Evolutionary conservation across 2,888 invertebrate species (phyloP), one percentile per base, ranked within the genome.

Genomic region (Laspeyria flexula): DNA sequence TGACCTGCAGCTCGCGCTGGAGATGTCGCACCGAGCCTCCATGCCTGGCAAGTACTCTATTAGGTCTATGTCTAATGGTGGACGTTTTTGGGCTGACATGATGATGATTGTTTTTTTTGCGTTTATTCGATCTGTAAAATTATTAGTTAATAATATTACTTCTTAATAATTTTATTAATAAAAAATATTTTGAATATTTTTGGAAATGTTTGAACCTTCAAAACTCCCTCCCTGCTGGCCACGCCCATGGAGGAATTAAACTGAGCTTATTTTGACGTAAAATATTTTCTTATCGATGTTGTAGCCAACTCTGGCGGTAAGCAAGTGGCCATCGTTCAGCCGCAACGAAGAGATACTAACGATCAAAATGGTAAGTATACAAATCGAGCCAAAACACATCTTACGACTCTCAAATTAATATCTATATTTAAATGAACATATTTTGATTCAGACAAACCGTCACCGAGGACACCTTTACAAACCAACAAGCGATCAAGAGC

Each of bases 281-380:
- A n/a, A n/a, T n/a, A n/a, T n/a, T n/a, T n/a, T n/a, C n/a, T n/a
- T n/a, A n/a, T n/a, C n/a, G n/a, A n/a, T n/a, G n/a, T 42, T 11
- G 21, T 43, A 78, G 81, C 73, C 1, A 66, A 70, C 38, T 65
- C 79, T 0, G 83, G 84, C 11, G 85, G 83, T 4, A 88, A 88
- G 56, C 92, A 92, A 57, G 90, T 92, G 45, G 92, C 92, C 3
- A 79, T 92, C 7, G 92, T 92, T 30, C 92, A 91, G 62, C 92
- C 92, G 0, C 91, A 89, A 58, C 67, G 91, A 25, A 67, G 92
- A 49, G 85, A 85, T 49, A 71, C 81, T 1, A 55, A 43, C 0
- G 76, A 79, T 4, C 73, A 67, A 13, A 71, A 57, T 30, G 85
- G 89, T 88, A 46, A 79, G 78, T 3, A 5, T 3, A 21, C 21